These are phyloP conservation scores for Tetropium fuscum DNA, from an alignment of 2,888 invertebrate species.

Conservation along the genomic window DNA sequence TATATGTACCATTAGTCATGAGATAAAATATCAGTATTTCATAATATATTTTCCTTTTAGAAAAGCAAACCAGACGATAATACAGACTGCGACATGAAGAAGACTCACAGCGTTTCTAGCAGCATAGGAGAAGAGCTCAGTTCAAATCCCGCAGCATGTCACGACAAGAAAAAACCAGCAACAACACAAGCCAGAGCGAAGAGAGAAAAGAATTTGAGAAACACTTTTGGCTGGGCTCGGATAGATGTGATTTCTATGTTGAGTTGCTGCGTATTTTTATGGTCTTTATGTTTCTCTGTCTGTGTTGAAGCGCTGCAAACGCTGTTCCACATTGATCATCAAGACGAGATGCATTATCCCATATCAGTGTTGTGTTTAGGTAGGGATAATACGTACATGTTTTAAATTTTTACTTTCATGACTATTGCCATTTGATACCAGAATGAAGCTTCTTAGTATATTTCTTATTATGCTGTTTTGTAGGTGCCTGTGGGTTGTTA, in stretches of 20 bases:
- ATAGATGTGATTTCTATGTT: slow-evolving; percentile 89
- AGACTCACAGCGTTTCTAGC: slow-evolving; percentile 32
- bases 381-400: no score
- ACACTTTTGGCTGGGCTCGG: slow-evolving; percentile 94
- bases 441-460: no score
- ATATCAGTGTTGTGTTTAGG: slow-evolving; percentile 79
- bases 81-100: slow-evolving; percentile 28
- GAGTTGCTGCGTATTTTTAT: slow-evolving; percentile 84
- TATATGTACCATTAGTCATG: no score
- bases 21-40: no score
- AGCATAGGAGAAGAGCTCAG: slow-evolving; percentile 40
- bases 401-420: neutral
- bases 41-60: slow-evolving; percentile 54
- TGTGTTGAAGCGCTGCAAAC: slow-evolving; percentile 86
- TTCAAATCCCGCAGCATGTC: slow-evolving; percentile 33
- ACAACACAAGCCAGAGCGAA: slow-evolving; percentile 51
- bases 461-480: no score
- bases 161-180: slow-evolving; percentile 43
- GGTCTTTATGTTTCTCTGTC: slow-evolving; percentile 85
- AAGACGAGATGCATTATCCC: slow-evolving; percentile 81
- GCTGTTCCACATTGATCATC: slow-evolving; percentile 79
- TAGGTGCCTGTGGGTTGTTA: slow-evolving; percentile 74
- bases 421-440: no score
- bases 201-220: slow-evolving; percentile 76
- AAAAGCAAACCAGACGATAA: slow-evolving; percentile 42